Conservation (phyloP, 2,113 vertebrate species). For the Passer montanus region DNA sequence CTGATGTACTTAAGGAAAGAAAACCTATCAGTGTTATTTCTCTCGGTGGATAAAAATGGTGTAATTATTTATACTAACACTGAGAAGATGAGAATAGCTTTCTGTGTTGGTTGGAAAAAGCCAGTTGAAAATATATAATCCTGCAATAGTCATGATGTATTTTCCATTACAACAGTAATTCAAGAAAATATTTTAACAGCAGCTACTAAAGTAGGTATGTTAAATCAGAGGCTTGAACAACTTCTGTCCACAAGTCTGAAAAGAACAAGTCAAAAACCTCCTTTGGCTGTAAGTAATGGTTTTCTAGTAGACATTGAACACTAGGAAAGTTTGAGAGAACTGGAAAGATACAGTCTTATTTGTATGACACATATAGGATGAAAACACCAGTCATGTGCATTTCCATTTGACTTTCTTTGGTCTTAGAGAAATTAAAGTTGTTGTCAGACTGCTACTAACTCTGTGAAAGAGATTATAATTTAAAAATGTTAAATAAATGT, state of each 20-base stretch:
- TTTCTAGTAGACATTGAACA: not conserved
- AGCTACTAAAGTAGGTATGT: constrained; percentile 8
- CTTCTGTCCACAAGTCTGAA: constrained; percentile 16
- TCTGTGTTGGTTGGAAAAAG: constrained; percentile 17
- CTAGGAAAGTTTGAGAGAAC: not conserved
- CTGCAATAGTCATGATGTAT: not conserved
- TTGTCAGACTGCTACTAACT: not conserved
- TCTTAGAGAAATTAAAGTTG: not conserved
- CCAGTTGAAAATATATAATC: not conserved
- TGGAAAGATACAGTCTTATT: not conserved
- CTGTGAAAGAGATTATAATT: not conserved
- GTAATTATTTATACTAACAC: not conserved
- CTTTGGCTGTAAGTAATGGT: not conserved
- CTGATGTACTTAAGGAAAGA: not conserved
- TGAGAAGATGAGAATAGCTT: not conserved
- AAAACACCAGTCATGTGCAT: not conserved
- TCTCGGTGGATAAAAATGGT: not conserved
- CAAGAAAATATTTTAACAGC: constrained; percentile 32
- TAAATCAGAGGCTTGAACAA: constrained; percentile 26
- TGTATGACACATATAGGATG: not conserved
- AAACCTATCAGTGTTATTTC: not conserved
- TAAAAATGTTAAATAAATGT: not conserved
- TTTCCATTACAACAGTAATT: constrained; percentile 47
- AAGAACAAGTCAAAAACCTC: not conserved
- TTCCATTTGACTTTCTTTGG: not conserved